These are phyloP conservation scores for Leucoraja ocellata DNA, from an alignment of 2,797 vertebrate genomes.

Conservation along the genomic window DNA sequence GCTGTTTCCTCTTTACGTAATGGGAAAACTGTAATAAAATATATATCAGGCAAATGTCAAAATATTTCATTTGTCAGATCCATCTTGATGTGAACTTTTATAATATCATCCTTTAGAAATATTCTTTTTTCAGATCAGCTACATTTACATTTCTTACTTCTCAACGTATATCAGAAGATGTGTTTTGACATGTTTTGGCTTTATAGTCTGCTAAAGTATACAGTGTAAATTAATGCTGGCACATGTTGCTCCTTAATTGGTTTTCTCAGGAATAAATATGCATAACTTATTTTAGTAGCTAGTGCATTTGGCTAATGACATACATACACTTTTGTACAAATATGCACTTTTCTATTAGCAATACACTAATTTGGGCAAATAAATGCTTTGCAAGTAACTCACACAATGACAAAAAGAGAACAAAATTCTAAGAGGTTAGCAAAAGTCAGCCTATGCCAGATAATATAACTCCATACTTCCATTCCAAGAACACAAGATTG, in stretches of 20 bases:
- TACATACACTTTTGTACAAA: conserved; percentile 32
- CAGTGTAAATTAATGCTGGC: conserved; percentile 47
- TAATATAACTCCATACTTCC: conserved; percentile 53
- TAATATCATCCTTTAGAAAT: conserved; percentile 33
- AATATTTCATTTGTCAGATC: conserved; percentile 31
- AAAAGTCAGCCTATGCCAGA: conserved; percentile 44
- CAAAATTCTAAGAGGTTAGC: background rate
- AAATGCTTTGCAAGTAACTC: conserved; percentile 6
- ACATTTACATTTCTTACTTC: conserved; percentile 24
- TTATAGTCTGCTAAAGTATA: conserved; percentile 44
- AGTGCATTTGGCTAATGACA: conserved; percentile 35
- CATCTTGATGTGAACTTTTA: conserved; percentile 32
- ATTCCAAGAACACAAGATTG: conserved; percentile 47
- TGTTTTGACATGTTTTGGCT: conserved; percentile 45
- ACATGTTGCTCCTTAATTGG: conserved; percentile 50
- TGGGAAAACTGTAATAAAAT: conserved; percentile 37
- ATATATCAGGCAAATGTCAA: conserved; percentile 33
- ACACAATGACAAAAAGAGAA: background rate
- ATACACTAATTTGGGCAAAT: conserved; percentile 8
- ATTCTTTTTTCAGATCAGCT: conserved; percentile 26
- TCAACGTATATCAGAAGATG: conserved; percentile 39
- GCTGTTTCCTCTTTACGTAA: conserved; percentile 35
- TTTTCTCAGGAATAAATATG: conserved; percentile 46
- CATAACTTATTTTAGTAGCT: conserved; percentile 33
- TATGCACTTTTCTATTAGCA: background rate